These are phyloP conservation scores for Asteroscopus sphinx DNA, from an alignment of 2,888 invertebrate species.

Conservation along the genomic window DNA sequence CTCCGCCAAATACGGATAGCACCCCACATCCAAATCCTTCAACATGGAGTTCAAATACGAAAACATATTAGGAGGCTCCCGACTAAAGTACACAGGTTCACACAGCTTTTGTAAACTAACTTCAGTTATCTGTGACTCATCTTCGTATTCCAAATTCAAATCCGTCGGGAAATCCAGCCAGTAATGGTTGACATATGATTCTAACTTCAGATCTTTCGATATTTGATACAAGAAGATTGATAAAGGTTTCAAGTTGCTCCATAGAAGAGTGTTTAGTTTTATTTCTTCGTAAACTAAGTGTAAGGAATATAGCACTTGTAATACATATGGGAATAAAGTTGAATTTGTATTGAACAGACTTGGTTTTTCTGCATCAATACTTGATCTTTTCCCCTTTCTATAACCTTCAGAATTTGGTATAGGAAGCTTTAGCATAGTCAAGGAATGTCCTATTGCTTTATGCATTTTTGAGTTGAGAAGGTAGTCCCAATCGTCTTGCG, in stretches of 20 bases:
- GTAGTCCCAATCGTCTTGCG: slow-evolving; percentile 95
- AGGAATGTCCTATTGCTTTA: slow-evolving; percentile 79
- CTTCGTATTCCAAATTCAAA: slow-evolving; percentile 80
- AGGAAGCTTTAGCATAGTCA: slow-evolving; percentile 83
- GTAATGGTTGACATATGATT: slow-evolving; percentile 94
- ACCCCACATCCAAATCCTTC: slow-evolving; percentile 83
- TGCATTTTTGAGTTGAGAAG: slow-evolving; percentile 90
- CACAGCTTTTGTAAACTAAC: slow-evolving; percentile 89
- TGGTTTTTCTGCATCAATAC: slow-evolving; percentile 67
- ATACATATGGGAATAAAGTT: slow-evolving; percentile 92
- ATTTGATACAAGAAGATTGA: slow-evolving; percentile 93
- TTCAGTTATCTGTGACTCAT: slow-evolving; percentile 88
- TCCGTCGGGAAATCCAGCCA: slow-evolving; percentile 95
- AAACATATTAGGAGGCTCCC: slow-evolving; percentile 93
- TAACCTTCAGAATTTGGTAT: slow-evolving; percentile 47
- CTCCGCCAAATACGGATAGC: slow-evolving; percentile 93
- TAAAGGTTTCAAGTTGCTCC: slow-evolving; percentile 92
- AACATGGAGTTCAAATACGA: slow-evolving; percentile 92
- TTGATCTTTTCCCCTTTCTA: slow-evolving; percentile 55
- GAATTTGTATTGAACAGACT: slow-evolving; percentile 91
- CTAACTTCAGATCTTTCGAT: slow-evolving; percentile 93
- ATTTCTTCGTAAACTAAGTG: slow-evolving; percentile 98
- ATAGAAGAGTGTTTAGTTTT: slow-evolving; percentile 93
- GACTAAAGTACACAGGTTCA: slow-evolving; percentile 90
- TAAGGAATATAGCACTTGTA: slow-evolving; percentile 94